phyloP scores from a whole-genome alignment of 2,797 vertebrate species.

The Vireo griseus region DNA sequence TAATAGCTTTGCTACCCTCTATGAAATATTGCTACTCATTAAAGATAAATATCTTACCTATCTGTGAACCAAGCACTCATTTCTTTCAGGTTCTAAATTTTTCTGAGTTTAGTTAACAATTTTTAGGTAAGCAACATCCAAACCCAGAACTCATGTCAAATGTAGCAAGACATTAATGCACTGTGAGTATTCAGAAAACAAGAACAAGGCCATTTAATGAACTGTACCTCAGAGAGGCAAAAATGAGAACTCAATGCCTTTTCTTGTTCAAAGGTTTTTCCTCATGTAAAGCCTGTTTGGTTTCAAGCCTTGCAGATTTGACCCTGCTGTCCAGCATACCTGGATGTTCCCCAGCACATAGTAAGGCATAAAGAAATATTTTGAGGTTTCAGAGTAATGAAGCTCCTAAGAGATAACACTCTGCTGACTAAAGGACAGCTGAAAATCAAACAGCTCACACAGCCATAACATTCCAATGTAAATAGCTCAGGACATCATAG shows the following conservation, averaged over 20 bases:
- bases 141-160: background rate
- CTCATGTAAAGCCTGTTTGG: rapidly evolving
- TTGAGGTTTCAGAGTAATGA: background rate
- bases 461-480: background rate
- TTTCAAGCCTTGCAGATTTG: background rate
- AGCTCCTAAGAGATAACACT: background rate
- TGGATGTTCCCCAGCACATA: background rate
- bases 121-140: background rate
- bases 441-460: background rate
- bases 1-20: background rate
- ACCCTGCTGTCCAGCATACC: background rate
- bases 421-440: background rate
- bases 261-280: background rate
- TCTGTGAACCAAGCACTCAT: background rate
- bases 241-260: background rate
- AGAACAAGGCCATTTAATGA: background rate
- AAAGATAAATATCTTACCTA: background rate
- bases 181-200: background rate
- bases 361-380: background rate
- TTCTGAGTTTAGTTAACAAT: background rate
- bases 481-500: background rate
- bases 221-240: background rate
- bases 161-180: background rate
- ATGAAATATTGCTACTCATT: background rate
- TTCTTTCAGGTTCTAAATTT: background rate